Evolutionary conservation across 53 echinoderm and acorn worm species (phyloP).

Genomic region (Arbacia lixula): DNA sequence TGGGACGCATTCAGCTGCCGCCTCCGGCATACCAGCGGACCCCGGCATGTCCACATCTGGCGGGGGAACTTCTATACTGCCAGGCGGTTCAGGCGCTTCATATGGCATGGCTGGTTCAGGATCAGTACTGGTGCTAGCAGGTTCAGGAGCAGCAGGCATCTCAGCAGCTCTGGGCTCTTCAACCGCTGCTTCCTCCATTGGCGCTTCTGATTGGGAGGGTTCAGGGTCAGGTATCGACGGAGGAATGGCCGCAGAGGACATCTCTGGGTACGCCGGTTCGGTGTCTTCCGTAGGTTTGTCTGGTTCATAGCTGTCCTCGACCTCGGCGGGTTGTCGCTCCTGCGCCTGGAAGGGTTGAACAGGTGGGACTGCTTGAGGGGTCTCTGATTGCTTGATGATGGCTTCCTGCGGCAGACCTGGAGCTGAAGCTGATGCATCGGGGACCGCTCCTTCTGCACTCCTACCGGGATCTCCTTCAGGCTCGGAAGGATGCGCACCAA

Average conservation of each 20-base stretch:
- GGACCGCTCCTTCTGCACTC: slow-evolving; percentile 33
- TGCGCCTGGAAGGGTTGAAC: slow-evolving; percentile 15
- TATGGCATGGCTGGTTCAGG: slow-evolving; percentile 30
- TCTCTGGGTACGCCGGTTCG: slow-evolving; percentile 41
- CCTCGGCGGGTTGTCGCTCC: not conserved
- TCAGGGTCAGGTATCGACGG: slow-evolving; percentile 23
- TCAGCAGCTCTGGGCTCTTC: slow-evolving; percentile 11
- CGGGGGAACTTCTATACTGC: not conserved
- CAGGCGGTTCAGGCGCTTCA: not conserved
- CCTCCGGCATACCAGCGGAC: not conserved
- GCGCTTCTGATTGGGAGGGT: too few relatives aligned
- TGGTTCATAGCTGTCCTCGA: slow-evolving; percentile 37
- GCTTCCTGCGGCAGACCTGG: slow-evolving; percentile 52
- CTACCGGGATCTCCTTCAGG: slow-evolving; percentile 15
- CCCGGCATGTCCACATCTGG: slow-evolving; percentile 3
- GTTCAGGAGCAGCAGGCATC: slow-evolving; percentile 14
- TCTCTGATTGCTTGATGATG: slow-evolving; percentile 27
- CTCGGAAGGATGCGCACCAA: not conserved
- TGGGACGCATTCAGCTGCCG: slow-evolving; percentile 7
- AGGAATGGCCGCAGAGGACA: slow-evolving; percentile 48
- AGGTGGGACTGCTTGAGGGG: slow-evolving; percentile 8
- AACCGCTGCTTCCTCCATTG: slow-evolving; percentile 12
- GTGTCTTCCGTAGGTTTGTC: slow-evolving; percentile 44
- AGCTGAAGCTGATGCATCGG: slow-evolving; percentile 50
- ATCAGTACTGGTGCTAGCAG: slow-evolving; percentile 11